Conservation (phyloP, 1,140 invertebrate genomes). For the Xylocopa sonorina region DNA sequence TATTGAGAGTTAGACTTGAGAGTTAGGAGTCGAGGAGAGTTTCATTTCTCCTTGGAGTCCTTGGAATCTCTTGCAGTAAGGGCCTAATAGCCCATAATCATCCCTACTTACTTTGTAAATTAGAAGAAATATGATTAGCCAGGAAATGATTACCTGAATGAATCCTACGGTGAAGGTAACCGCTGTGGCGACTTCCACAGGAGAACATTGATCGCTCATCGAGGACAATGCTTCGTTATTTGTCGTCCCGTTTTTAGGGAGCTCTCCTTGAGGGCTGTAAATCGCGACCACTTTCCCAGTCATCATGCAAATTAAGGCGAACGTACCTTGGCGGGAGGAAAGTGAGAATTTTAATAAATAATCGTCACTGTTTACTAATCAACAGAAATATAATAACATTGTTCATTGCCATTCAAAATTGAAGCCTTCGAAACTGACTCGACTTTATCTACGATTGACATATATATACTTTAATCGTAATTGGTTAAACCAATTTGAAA, state of each 20-base stretch:
- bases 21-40: no score
- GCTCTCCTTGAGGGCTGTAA: conserved; percentile 73
- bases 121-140: conserved; percentile 16
- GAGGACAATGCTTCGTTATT: conserved; percentile 47
- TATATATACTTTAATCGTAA: no score
- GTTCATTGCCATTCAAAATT: no score
- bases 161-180: conserved; percentile 87
- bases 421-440: no score
- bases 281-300: conserved; percentile 89
- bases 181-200: conserved; percentile 86
- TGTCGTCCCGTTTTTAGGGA: conserved; percentile 59
- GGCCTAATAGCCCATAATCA: no score
- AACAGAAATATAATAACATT: no score
- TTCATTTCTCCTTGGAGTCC: no score
- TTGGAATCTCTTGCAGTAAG: no score
- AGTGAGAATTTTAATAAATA: conserved; percentile 4
- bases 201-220: conserved; percentile 79
- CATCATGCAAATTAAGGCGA: conserved; percentile 94
- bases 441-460: no score
- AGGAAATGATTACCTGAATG: conserved; percentile 84
- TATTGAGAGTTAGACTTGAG: no score
- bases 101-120: background rate
- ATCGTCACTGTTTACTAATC: no score
- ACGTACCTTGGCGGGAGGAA: conserved; percentile 84
- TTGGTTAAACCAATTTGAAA: no score